phyloP scores from a whole-genome alignment of 2,888 invertebrate genomes.

The Eulithis prunata region DNA sequence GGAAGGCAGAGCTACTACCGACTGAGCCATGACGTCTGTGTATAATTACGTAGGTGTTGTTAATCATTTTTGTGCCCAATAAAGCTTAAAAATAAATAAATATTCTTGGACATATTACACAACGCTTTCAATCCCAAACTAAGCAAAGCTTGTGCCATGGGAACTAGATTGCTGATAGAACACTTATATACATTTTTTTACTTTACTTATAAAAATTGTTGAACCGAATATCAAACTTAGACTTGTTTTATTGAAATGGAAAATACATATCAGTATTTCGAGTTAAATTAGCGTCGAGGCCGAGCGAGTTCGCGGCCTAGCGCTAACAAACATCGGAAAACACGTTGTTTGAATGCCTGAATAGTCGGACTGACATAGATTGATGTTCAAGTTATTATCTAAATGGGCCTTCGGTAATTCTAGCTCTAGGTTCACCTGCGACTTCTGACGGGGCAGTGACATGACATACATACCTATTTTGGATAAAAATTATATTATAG shows the following conservation, averaged over 20 bases:
- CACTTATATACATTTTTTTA: too few species aligned
- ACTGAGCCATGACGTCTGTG: too few species aligned
- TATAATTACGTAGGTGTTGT: too few species aligned
- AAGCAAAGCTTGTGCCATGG: too few species aligned
- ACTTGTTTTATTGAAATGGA: background rate
- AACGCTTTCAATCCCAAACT: too few species aligned
- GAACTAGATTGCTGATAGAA: too few species aligned
- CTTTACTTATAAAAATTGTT: too few species aligned
- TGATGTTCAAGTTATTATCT: constrained; percentile 34
- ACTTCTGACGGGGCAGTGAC: constrained; percentile 13
- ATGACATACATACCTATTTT: background rate
- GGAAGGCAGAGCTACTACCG: too few species aligned
- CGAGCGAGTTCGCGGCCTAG: constrained; percentile 53
- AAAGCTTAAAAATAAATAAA: too few species aligned
- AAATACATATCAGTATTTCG: constrained; percentile 29
- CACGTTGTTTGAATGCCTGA: constrained; percentile 41
- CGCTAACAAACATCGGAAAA: constrained; percentile 62
- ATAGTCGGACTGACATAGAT: constrained; percentile 39
- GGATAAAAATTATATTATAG: too few species aligned
- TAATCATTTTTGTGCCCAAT: too few species aligned
- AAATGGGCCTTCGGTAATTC: constrained; percentile 14
- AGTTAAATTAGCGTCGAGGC: constrained; percentile 60
- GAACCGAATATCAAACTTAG: background rate
- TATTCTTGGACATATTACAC: too few species aligned
- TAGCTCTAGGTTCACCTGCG: constrained; percentile 11